phyloP scores from a whole-genome alignment of 2,113 vertebrate species.

The Nansenia antarctica region DNA sequence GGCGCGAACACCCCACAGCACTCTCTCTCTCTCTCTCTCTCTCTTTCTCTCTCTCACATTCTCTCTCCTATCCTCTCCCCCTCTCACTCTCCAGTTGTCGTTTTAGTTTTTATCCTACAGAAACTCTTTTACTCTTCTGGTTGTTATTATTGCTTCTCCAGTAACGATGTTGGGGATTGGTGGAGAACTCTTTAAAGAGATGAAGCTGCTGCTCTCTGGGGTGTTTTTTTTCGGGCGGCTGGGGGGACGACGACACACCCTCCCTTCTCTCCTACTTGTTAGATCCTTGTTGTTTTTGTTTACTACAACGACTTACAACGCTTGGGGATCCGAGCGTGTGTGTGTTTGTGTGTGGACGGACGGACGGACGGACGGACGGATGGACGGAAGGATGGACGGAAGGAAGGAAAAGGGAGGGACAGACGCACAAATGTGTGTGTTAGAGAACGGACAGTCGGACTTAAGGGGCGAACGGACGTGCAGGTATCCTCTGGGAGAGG shows the following conservation, averaged over 20 bases:
- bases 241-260: slow-evolving; percentile 9
- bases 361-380: slow-evolving; percentile 21
- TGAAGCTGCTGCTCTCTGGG: slow-evolving; percentile 1
- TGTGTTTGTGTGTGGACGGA: slow-evolving; percentile 7
- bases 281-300: slow-evolving; percentile 58
- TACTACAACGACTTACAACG: slow-evolving; percentile 70
- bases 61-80: not conserved
- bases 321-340: slow-evolving; percentile 14
- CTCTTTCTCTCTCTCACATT: not conserved
- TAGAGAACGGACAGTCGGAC: slow-evolving; percentile 14
- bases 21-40: slow-evolving; percentile 1
- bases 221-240: not conserved
- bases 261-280: slow-evolving; percentile 51
- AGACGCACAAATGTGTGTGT: not conserved
- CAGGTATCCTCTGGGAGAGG: slow-evolving; percentile 34
- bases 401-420: slow-evolving; percentile 23
- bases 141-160: slow-evolving; percentile 13
- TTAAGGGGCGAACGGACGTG: slow-evolving; percentile 16
- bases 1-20: not conserved
- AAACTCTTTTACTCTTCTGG: slow-evolving; percentile 46
- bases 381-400: slow-evolving; percentile 17
- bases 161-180: not conserved
- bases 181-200: not conserved
- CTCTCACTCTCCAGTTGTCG: not conserved
- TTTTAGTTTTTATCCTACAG: slow-evolving; percentile 31